Evolutionary conservation across 1,140 invertebrate genomes (phyloP).

Genomic region (Scaptomyza pallida): DNA sequence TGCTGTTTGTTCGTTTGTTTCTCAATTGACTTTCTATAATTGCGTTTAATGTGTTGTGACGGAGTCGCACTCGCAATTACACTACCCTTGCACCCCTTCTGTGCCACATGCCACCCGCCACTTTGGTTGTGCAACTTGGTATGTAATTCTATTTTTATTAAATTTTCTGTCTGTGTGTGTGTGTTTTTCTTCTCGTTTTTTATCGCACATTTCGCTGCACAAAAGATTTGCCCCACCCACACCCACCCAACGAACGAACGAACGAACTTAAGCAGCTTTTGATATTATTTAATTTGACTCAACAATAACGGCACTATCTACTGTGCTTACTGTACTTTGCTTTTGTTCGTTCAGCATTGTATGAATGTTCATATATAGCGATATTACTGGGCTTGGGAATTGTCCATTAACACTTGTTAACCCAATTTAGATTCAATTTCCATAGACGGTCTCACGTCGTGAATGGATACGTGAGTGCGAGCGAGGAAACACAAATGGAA

Average conservation of each 20-base stretch:
- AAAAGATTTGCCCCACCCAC: constrained; percentile 36
- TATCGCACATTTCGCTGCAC: constrained; percentile 63
- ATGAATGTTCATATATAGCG: no score
- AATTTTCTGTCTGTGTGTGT: constrained; percentile 39
- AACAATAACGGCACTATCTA: constrained; percentile 17
- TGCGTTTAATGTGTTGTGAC: constrained; percentile 81
- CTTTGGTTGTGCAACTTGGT: constrained; percentile 63
- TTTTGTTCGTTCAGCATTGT: constrained; percentile 32
- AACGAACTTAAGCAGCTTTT: constrained; percentile 56
- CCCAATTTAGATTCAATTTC: constrained; percentile 81
- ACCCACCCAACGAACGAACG: no score
- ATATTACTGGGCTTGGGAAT: constrained; percentile 50
- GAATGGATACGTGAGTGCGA: constrained; percentile 10
- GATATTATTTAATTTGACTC: constrained; percentile 69
- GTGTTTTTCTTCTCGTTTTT: constrained; percentile 18
- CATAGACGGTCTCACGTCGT: constrained; percentile 61
- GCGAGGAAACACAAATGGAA: constrained; percentile 29
- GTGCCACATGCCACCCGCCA: neutral
- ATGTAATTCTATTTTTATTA: constrained; percentile 65
- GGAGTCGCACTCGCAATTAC: constrained; percentile 44
- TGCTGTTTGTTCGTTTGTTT: constrained; percentile 37
- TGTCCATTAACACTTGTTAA: constrained; percentile 82
- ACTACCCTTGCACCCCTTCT: neutral
- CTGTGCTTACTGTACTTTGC: constrained; percentile 62
- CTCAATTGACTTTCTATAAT: constrained; percentile 80